Base-by-base conservation (phyloP, 2,888 invertebrate species). In the Habrosyne pyritoides region DNA sequence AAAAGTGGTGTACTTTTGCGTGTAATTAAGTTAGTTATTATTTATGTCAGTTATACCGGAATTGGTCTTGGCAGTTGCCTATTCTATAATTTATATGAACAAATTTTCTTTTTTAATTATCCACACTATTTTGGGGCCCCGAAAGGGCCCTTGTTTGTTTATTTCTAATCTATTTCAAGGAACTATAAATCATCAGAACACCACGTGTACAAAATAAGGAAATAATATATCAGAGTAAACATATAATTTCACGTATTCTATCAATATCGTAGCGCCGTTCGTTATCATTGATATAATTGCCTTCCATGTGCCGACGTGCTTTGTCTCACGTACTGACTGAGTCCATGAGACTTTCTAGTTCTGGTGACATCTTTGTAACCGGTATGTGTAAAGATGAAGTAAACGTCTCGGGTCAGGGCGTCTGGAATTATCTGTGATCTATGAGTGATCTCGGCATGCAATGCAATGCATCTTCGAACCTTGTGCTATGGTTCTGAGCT, bases 301-400 rank as follows among this genome's bases (percentile, higher is more conserved):
- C 60, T 56, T 53, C 57, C 59, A 24, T 21, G 53, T 66, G 78
- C 54, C 71, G 76, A 79, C 79, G 79, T 79, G 79, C 73, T 55
- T 53, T 53, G 48, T 24, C 52, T 61, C 79, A 78, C 73, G 79
- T 62, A 66, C 61, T 18, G 8, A 5, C 2, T 0, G n/a, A 18
- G 0, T 8, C n/a, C 6, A n/a, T 33, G 24, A 7, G 24, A 18
- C 42, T 42, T 42, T 42, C 42, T 18, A 18, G 7, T 18, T 14
- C 14, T 18, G 42, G 18, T 14, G 36, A 14, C n/a, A 36, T 14
- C 18, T 33, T 42, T 8, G 42, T 42, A 42, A 42, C 42, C 18
- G 18, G 42, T 42, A 36, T 36, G 42, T 42, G 18, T 18, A 12
- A 42, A 18, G 36, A 18, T 42, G 4, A 42, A 42, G 36, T 42